A percentile compares a stretch with the other conserved stretches of the same genome.
Conservation (phyloP, 2,888 invertebrate genomes). For the Heliconius ismenius region DNA sequence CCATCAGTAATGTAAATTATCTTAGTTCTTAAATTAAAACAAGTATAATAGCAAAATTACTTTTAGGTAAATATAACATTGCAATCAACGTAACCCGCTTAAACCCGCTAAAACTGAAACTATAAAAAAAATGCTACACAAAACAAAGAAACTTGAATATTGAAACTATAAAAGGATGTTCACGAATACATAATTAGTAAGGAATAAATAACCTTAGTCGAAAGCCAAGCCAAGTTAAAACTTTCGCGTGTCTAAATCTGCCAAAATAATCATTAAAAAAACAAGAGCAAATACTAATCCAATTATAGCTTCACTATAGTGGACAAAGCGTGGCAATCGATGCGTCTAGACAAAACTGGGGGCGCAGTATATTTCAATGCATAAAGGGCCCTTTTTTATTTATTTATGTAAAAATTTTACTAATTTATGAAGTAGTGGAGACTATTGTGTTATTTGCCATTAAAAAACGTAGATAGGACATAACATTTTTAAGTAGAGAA, state of each 20-base stretch:
- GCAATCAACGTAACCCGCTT: too few relatives aligned
- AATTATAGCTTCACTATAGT: slow-evolving; percentile 38
- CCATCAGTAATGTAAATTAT: too few relatives aligned
- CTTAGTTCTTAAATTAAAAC: too few relatives aligned
- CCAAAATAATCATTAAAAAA: slow-evolving; percentile 14
- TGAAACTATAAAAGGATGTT: not conserved
- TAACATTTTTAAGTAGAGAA: not conserved
- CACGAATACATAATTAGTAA: not conserved
- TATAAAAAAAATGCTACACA: not conserved
- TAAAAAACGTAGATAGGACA: not conserved
- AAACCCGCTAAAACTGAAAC: too few relatives aligned
- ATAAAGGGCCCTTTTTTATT: slow-evolving; percentile 38
- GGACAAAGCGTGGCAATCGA: slow-evolving; percentile 61
- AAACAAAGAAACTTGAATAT: not conserved
- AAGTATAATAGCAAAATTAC: too few relatives aligned
- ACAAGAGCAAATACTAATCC: slow-evolving; percentile 38
- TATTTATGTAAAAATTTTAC: not conserved
- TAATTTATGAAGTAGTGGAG: not conserved
- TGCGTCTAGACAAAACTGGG: slow-evolving; percentile 72
- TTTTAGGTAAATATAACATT: too few relatives aligned
- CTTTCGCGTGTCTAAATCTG: not conserved
- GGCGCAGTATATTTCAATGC: slow-evolving; percentile 53
- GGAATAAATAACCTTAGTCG: not conserved
- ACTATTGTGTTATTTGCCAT: not conserved
- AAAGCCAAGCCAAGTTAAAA: not conserved